A percentile compares a stretch with the other conserved stretches of the same genome.
Evolutionary conservation across 2,113 vertebrate species (phyloP).

Genomic region (Gasterosteus nipponicus): DNA sequence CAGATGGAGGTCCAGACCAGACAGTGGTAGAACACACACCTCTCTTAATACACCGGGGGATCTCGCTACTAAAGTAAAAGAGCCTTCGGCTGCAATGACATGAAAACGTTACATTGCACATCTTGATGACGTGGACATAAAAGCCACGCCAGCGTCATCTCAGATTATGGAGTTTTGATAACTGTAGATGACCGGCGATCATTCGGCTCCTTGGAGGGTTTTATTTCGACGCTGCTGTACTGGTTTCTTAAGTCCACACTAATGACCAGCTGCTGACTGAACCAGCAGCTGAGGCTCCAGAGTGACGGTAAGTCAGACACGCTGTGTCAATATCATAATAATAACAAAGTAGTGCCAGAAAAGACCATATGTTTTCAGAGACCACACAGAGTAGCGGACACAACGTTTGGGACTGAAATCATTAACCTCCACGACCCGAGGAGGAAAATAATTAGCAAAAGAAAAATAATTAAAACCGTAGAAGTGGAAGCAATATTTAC

Average conservation of each 20-base stretch:
- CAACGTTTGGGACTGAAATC: background rate
- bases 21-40: background rate
- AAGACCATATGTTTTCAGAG: slow-evolving; percentile 25
- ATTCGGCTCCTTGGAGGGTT: slow-evolving; percentile 19
- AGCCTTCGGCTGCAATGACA: background rate
- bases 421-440: background rate
- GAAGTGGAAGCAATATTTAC: background rate
- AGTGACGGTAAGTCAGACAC: background rate
- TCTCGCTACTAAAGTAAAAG: slow-evolving; percentile 23
- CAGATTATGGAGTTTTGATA: slow-evolving; percentile 43
- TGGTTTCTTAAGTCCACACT: slow-evolving; percentile 51
- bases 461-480: background rate
- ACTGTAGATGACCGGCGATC: slow-evolving; percentile 32
- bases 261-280: slow-evolving; percentile 62
- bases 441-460: background rate
- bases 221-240: slow-evolving; percentile 41
- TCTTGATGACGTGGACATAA: background rate
- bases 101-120: background rate
- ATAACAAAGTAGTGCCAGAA: slow-evolving; percentile 15
- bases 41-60: slow-evolving; percentile 18
- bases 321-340: background rate
- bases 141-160: background rate
- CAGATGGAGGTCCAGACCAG: background rate
- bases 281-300: slow-evolving; percentile 52
- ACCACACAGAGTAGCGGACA: background rate